Evolutionary conservation across 2,797 vertebrate species (phyloP), one percentile per base, ranked within the genome.

Genomic region (Leptatherina wallacei): DNA sequence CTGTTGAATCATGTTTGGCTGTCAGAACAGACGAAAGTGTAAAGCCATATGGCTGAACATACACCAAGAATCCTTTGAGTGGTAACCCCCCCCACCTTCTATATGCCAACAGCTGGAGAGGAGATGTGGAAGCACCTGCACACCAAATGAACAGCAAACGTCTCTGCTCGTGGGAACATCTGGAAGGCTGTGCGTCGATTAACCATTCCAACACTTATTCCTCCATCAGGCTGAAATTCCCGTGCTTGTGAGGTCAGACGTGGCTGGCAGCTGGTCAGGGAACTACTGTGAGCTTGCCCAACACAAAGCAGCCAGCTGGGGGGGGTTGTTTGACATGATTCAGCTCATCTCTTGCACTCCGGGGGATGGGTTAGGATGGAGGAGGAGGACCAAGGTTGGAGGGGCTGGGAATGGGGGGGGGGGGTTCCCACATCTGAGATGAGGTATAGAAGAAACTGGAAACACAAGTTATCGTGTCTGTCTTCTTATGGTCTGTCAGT

Each of bases 61-160:
- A 91, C 89, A 89, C 86, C 85, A 87, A 79, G 75, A 92, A 85
- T 90, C 84, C 91, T 91, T 93, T 92, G 89, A 92, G 92, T 86
- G 77, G 88, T 86, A 85, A 91, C 86, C 83, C 69, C 66, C 52
- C 61, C 40, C 42, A 61, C 54, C 63, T 71, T 69, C 61, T 75
- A 63, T 75, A 86, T 88, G 86, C 91, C 92, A 93, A 89, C 93
- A 94, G 92, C 92, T 94, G 93, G 87, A 86, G 85, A 82, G 89
- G 87, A 91, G 91, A 90, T 93, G 92, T 93, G 90, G 91, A 93
- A 86, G 91, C 94, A 95, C 93, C 94, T 94, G 94, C 80, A 3
- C 78, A 62, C 91, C 94, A 95, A 94, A 94, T 93, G 94, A 94
- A 90, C 78, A 81, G 88, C 85, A 20, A 86, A 56, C 78, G 69